These are phyloP conservation scores for Alloplasta piceator DNA, from an alignment of 2,888 invertebrate species.

Conservation along the genomic window DNA sequence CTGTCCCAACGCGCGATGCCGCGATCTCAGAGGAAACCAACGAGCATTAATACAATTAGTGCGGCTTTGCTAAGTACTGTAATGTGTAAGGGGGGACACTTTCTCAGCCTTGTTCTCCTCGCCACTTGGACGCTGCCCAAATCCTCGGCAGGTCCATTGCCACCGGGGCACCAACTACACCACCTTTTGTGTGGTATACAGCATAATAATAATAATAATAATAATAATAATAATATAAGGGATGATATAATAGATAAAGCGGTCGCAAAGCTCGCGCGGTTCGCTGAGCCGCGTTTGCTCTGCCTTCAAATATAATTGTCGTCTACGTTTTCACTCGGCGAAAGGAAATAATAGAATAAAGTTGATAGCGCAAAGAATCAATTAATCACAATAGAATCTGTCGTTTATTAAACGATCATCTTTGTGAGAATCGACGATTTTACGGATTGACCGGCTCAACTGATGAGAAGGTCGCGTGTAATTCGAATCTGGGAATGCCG, in stretches of 20 bases:
- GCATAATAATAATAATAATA: constrained; percentile 42
- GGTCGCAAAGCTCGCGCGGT: constrained; percentile 47
- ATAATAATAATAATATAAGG: constrained; percentile 38
- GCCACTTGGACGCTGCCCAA: constrained; percentile 79
- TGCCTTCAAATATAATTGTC: constrained; percentile 50
- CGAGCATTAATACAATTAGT: constrained; percentile 82
- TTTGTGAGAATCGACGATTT: too few relatives aligned
- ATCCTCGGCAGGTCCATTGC: constrained; percentile 70
- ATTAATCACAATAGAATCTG: too few relatives aligned
- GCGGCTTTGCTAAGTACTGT: constrained; percentile 79
- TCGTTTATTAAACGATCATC: too few relatives aligned
- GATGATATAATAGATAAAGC: constrained; percentile 62
- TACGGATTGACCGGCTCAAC: too few relatives aligned
- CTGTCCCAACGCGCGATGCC: constrained; percentile 25
- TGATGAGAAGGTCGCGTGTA: too few relatives aligned
- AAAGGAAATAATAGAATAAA: constrained; percentile 5
- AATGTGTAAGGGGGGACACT: constrained; percentile 72
- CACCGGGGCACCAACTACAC: constrained; percentile 52
- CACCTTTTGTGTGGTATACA: constrained; percentile 31
- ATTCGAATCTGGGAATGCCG: constrained; percentile 8
- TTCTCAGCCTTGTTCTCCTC: constrained; percentile 61
- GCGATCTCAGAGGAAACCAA: constrained; percentile 76
- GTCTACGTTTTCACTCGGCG: constrained; percentile 42
- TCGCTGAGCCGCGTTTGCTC: constrained; percentile 29
- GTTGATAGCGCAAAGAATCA: background rate